Evolutionary conservation across 2,888 invertebrate genomes (phyloP).

Genomic region (Hypomecis punctinalis): DNA sequence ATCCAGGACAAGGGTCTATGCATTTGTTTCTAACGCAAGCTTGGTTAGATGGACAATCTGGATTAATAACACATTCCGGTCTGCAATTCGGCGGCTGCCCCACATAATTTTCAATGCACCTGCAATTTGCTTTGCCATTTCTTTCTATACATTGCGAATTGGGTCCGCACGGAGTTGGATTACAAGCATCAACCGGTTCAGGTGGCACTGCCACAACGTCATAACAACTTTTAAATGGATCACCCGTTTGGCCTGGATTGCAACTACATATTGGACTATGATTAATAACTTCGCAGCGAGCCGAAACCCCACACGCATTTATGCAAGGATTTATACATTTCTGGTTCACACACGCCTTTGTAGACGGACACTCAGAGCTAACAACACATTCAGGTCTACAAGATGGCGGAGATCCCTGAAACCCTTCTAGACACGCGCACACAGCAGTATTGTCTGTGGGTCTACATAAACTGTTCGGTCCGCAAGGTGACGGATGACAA

Average conservation of each 20-base stretch:
- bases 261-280: slow-evolving; percentile 95
- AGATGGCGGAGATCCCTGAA: slow-evolving; percentile 91
- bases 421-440: slow-evolving; percentile 91
- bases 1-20: slow-evolving; percentile 92
- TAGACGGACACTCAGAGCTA: slow-evolving; percentile 92
- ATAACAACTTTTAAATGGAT: slow-evolving; percentile 91
- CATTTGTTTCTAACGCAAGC: slow-evolving; percentile 93
- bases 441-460: slow-evolving; percentile 91
- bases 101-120: slow-evolving; percentile 90
- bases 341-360: slow-evolving; percentile 92
- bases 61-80: slow-evolving; percentile 93
- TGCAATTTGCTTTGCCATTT: slow-evolving; percentile 89
- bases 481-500: slow-evolving; percentile 91
- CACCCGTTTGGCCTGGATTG: slow-evolving; percentile 89
- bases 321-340: slow-evolving; percentile 94
- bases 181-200: slow-evolving; percentile 85
- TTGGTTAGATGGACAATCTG: slow-evolving; percentile 90
- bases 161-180: slow-evolving; percentile 92
- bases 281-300: slow-evolving; percentile 92
- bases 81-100: slow-evolving; percentile 93
- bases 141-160: slow-evolving; percentile 89
- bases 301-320: slow-evolving; percentile 91
- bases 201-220: slow-evolving; percentile 74
- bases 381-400: slow-evolving; percentile 94
- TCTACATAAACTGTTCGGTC: slow-evolving; percentile 91